These are phyloP conservation scores for Crocodylus rhombifer DNA, from an alignment of 2,797 vertebrate genomes.

Conservation along the genomic window DNA sequence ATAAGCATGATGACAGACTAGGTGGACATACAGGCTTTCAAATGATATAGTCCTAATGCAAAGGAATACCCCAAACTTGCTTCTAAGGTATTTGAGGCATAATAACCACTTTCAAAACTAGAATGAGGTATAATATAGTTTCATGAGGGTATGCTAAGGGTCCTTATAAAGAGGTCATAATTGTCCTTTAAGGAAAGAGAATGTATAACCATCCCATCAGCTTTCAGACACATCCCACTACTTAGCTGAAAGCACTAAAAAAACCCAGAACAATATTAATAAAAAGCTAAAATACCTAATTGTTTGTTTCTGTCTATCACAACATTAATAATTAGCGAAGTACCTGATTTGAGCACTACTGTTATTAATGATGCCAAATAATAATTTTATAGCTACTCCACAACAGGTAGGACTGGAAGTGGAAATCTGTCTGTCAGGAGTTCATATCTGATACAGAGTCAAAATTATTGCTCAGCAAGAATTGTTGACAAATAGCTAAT, in stretches of 20 bases:
- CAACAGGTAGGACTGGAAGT: neutral
- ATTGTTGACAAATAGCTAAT: neutral
- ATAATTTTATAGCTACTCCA: neutral
- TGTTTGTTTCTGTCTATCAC: neutral
- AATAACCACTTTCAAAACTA: neutral
- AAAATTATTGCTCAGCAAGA: neutral
- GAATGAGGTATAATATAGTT: neutral
- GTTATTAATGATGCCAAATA: neutral
- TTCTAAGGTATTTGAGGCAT: neutral
- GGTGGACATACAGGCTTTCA: neutral
- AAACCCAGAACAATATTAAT: neutral
- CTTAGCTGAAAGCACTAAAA: neutral
- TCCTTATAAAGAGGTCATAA: conserved; percentile 8
- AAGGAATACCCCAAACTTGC: neutral
- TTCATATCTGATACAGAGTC: neutral
- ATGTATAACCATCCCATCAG: neutral
- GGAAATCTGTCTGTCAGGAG: neutral
- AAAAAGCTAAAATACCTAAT: conserved; percentile 21
- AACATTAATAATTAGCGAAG: neutral
- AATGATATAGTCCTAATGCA: neutral
- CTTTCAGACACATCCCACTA: neutral
- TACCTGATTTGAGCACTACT: neutral
- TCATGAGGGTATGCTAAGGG: neutral
- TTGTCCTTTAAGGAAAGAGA: neutral
- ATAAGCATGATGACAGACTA: neutral